Percentiles rank a stretch among this genome's conserved stretches.
phyloP scores from a whole-genome alignment of 2,113 vertebrate genomes.

The Peromyscus polionotus region DNA sequence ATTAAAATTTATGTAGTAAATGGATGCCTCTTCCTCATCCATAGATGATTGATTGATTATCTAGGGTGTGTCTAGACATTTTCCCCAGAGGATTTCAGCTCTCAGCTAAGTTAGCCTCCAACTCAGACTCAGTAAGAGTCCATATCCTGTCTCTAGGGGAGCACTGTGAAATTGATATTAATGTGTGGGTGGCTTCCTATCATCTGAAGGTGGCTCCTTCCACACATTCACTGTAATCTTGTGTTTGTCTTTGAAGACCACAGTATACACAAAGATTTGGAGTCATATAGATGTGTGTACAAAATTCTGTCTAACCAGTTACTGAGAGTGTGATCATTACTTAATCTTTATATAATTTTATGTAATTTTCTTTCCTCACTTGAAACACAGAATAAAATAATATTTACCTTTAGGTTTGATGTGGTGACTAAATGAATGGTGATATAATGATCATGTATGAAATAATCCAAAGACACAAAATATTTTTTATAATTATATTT shows the following conservation, averaged over 20 bases:
- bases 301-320: neutral
- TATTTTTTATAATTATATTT: conserved; percentile 43
- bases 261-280: neutral
- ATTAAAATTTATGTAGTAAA: neutral
- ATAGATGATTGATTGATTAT: neutral
- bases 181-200: neutral
- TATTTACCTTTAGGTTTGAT: neutral
- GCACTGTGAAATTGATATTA: neutral
- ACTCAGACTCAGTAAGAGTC: neutral
- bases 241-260: neutral
- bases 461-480: neutral
- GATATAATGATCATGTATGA: neutral
- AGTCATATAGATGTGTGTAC: neutral
- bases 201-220: neutral
- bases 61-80: neutral
- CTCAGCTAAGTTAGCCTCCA: neutral
- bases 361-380: neutral
- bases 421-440: neutral
- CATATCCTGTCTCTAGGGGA: neutral
- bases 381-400: neutral
- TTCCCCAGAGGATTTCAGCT: neutral
- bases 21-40: neutral
- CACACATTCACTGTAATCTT: neutral
- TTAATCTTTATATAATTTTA: neutral
- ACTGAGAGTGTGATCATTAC: neutral